Percentiles rank a stretch among this genome's conserved stretches.
These are phyloP conservation scores for Aplidium turbinatum DNA, from an alignment of 23 tunicate genomes.

Conservation along the genomic window DNA sequence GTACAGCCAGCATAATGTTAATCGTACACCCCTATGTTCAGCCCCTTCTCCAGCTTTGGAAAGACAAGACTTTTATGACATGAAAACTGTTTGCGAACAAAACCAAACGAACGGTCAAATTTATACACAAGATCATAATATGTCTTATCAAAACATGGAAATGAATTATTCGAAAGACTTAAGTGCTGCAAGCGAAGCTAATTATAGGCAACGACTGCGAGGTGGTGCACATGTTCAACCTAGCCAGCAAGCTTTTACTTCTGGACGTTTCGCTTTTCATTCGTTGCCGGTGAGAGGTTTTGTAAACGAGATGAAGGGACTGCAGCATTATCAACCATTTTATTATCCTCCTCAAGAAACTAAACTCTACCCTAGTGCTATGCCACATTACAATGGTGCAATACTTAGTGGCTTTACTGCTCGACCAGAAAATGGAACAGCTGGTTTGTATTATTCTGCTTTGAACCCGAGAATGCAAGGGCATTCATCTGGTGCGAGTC, in stretches of 20 bases:
- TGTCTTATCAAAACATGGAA: too few relatives aligned
- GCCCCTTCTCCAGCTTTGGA: conserved; percentile 24
- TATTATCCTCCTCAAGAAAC: conserved; percentile 57
- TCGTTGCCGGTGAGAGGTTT: conserved; percentile 83
- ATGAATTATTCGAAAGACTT: too few relatives aligned
- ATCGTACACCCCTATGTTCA: neutral
- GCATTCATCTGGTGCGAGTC: too few relatives aligned
- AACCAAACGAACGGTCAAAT: neutral
- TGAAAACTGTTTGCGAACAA: conserved; percentile 47
- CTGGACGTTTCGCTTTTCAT: conserved; percentile 75
- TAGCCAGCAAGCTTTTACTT: too few relatives aligned
- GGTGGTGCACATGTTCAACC: conserved; percentile 38
- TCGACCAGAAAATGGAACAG: too few relatives aligned
- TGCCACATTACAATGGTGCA: conserved; percentile 78
- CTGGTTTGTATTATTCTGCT: too few relatives aligned
- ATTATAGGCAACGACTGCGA: conserved; percentile 14
- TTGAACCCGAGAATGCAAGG: too few relatives aligned
- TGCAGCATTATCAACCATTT: conserved; percentile 44
- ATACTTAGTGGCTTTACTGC: too few relatives aligned
- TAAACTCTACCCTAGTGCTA: conserved; percentile 78
- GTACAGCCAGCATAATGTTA: too few relatives aligned
- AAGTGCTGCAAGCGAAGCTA: too few relatives aligned
- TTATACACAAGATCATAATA: too few relatives aligned
- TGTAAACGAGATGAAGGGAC: conserved; percentile 71
- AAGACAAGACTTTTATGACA: conserved; percentile 20